A percentile compares a stretch with the other conserved stretches of the same genome.
phyloP scores from a whole-genome alignment of 2,113 vertebrate genomes.

The Macroglossus sobrinus region DNA sequence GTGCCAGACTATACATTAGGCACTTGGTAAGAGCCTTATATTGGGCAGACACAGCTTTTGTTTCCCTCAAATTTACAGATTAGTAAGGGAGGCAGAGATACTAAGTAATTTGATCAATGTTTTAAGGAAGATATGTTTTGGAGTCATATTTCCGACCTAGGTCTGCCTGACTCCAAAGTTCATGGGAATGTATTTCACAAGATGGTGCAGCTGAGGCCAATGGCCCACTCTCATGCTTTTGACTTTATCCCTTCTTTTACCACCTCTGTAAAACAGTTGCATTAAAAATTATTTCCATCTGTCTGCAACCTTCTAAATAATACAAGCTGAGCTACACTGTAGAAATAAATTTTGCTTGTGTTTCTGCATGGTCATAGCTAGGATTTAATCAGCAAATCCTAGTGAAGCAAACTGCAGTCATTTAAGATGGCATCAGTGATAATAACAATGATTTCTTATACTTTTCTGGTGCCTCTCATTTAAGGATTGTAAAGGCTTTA shows the following conservation, averaged over 20 bases:
- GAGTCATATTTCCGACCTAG: not conserved
- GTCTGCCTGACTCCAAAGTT: not conserved
- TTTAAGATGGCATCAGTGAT: conserved; percentile 60
- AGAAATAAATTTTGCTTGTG: not conserved
- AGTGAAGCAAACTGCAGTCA: conserved; percentile 28
- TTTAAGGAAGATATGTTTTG: not conserved
- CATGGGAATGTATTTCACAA: not conserved
- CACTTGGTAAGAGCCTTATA: not conserved
- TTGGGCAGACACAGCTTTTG: not conserved
- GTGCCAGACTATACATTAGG: not conserved
- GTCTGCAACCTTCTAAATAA: not conserved
- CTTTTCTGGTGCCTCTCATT: conserved; percentile 43
- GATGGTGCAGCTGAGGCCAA: not conserved
- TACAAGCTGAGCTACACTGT: not conserved
- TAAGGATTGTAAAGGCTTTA: conserved; percentile 51
- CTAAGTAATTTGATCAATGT: not conserved
- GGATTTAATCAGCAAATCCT: conserved; percentile 49
- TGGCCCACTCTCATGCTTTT: not conserved
- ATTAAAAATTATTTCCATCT: not conserved
- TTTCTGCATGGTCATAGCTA: conserved; percentile 15
- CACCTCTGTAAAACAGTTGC: not conserved
- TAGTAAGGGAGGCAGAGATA: not conserved
- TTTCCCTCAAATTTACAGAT: not conserved
- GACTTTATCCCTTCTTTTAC: not conserved
- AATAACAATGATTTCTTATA: conserved; percentile 55